Evolutionary conservation across 1,140 invertebrate genomes (phyloP).

Genomic region (Drosophila pallidifrons): DNA sequence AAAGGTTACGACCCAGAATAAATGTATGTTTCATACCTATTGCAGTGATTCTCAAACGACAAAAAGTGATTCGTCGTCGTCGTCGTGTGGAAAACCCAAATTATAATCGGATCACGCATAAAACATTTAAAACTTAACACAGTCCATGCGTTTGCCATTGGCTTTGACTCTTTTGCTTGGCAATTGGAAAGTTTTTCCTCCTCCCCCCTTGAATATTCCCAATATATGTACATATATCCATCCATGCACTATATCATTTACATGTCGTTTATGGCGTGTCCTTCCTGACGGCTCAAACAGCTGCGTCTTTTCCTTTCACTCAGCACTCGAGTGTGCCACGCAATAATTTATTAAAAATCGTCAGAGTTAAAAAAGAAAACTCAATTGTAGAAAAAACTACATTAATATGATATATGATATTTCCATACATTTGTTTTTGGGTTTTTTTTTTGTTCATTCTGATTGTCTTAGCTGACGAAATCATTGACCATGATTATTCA

Average conservation of each 20-base stretch:
- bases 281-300: slow-evolving; percentile 7
- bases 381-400: neutral
- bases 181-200: slow-evolving; percentile 5
- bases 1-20: slow-evolving; percentile 1
- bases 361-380: neutral
- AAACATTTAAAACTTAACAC: slow-evolving; percentile 52
- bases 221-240: neutral
- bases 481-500: slow-evolving; percentile 52
- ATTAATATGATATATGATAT: neutral
- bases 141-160: slow-evolving; percentile 15
- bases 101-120: slow-evolving; percentile 46
- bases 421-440: neutral
- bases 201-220: too few relatives aligned
- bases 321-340: neutral
- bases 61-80: neutral
- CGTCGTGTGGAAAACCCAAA: neutral
- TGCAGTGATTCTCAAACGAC: slow-evolving; percentile 15
- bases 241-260: slow-evolving; percentile 10
- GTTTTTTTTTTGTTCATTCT: neutral
- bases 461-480: slow-evolving; percentile 1
- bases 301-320: slow-evolving; percentile 16
- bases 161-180: slow-evolving; percentile 1
- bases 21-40: neutral
- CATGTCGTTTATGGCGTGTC: slow-evolving; percentile 15
- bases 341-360: slow-evolving; percentile 14